These are phyloP conservation scores for Anableps anableps DNA, from an alignment of 2,797 vertebrate species.

Conservation along the genomic window DNA sequence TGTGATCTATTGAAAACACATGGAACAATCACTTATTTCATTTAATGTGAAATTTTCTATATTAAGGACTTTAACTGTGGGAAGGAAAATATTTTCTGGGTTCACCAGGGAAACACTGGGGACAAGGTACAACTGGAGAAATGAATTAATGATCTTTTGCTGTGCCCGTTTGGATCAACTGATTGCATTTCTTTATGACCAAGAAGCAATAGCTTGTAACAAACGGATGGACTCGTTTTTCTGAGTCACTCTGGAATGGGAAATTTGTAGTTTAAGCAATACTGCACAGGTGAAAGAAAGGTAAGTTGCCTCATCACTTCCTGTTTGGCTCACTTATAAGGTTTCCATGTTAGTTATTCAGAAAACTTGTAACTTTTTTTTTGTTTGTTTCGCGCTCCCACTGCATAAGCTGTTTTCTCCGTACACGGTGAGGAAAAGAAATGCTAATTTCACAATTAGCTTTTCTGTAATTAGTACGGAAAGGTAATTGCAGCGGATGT, in stretches of 20 bases:
- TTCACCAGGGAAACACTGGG: background rate
- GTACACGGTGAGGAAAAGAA: conserved; percentile 50
- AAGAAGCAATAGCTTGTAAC: background rate
- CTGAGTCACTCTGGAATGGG: background rate
- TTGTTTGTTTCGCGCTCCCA: conserved; percentile 15
- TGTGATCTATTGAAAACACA: background rate
- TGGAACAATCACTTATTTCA: background rate
- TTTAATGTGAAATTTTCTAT: too few species aligned
- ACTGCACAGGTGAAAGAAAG: background rate
- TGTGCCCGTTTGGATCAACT: background rate
- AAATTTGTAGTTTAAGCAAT: background rate
- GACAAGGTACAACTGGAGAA: background rate
- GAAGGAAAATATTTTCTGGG: background rate
- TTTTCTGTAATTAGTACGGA: conserved; percentile 77
- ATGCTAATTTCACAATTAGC: conserved; percentile 75
- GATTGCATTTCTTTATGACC: background rate
- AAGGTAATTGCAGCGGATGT: conserved; percentile 81
- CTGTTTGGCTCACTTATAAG: background rate
- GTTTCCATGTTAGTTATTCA: background rate
- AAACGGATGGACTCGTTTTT: background rate
- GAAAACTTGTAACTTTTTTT: background rate
- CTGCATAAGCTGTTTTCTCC: conserved; percentile 43
- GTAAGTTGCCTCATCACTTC: background rate
- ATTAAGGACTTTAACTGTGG: too few species aligned
- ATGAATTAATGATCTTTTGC: background rate